Evolutionary conservation across 1,140 invertebrate genomes (phyloP).

Genomic region (Saccostrea cuccullata): DNA sequence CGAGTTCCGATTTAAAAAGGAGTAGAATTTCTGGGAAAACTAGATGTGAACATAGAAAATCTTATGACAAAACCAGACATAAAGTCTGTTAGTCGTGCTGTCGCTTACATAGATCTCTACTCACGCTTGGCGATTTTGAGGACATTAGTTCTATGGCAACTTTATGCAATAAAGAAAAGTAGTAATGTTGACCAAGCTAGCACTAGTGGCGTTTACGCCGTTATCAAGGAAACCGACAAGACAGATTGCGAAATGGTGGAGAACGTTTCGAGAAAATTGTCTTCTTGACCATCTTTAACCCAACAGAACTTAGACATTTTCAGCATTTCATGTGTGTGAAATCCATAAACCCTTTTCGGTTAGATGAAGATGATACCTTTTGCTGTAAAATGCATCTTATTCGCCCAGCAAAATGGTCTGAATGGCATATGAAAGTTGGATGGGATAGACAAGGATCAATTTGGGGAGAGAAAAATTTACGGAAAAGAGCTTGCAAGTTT

Average conservation of each 20-base stretch:
- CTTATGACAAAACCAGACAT: background rate
- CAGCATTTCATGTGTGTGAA: background rate
- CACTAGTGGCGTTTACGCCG: background rate
- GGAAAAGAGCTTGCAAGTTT: background rate
- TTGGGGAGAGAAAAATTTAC: background rate
- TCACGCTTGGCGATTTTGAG: background rate
- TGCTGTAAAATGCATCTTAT: background rate
- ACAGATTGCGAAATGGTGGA: background rate
- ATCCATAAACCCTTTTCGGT: background rate
- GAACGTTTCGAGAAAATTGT: background rate
- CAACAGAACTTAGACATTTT: background rate
- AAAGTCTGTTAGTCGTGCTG: background rate
- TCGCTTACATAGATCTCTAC: background rate
- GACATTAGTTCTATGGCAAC: background rate
- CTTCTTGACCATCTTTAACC: background rate
- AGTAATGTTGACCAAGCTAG: background rate
- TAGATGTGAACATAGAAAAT: background rate
- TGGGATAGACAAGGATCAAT: background rate
- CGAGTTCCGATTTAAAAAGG: too few species aligned
- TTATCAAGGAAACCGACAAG: background rate
- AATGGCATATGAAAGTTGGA: background rate
- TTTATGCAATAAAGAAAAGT: background rate
- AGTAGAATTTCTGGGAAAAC: background rate
- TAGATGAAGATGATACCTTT: background rate
- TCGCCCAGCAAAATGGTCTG: background rate